These are phyloP conservation scores for Pomatorhinus ruficollis DNA, from an alignment of 2,113 vertebrate genomes.

Conservation along the genomic window DNA sequence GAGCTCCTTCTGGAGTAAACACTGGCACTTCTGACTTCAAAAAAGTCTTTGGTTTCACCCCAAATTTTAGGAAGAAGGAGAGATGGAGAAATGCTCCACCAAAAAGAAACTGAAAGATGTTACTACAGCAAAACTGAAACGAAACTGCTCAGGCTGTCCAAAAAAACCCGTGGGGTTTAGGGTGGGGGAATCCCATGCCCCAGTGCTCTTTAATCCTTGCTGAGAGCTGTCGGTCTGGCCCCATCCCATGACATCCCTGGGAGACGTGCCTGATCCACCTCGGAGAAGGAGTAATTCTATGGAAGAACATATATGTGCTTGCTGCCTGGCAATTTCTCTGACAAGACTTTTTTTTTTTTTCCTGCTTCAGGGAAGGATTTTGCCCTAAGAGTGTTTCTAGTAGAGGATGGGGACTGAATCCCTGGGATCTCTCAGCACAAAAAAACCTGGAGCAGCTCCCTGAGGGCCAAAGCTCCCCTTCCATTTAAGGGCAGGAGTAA, in stretches of 20 bases:
- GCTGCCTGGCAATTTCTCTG: neutral
- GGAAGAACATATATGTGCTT: neutral
- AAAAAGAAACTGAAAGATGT: neutral
- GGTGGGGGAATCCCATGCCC: neutral
- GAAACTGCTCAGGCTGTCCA: neutral
- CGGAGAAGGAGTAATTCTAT: neutral
- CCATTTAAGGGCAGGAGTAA: conserved; percentile 50
- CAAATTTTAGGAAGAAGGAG: neutral
- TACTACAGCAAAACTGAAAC: neutral
- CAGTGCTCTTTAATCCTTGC: neutral
- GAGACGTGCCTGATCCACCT: fast-evolving
- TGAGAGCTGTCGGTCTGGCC: neutral
- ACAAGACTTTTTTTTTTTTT: neutral
- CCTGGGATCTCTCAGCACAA: neutral
- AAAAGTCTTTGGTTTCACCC: neutral
- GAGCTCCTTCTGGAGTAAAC: neutral
- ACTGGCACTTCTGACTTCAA: fast-evolving
- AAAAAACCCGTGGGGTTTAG: fast-evolving
- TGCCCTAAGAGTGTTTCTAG: neutral
- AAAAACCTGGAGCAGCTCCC: neutral
- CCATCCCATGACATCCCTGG: neutral
- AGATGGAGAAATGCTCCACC: neutral
- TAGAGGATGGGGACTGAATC: neutral
- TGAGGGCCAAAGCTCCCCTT: neutral
- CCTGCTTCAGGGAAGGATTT: neutral